Conservation (phyloP, 2,113 vertebrate species). For the Alethe diademata region DNA sequence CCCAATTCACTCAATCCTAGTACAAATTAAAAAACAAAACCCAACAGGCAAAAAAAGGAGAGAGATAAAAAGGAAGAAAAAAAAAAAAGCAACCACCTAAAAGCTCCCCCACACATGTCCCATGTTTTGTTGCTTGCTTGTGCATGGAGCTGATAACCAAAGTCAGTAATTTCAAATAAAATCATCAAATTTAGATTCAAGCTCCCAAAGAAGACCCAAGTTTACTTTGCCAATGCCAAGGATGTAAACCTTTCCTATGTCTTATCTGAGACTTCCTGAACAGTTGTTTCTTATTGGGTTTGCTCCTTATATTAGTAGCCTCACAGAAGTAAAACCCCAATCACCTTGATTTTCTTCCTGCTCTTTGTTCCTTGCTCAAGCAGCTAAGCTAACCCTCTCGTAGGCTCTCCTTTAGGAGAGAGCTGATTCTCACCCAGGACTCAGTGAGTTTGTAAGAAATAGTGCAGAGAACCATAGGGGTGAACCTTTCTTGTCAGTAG, state of each 20-base stretch:
- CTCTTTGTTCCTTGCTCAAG: neutral
- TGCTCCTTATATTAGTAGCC: neutral
- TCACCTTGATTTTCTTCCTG: neutral
- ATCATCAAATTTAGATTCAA: neutral
- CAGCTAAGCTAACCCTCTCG: neutral
- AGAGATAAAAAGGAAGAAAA: too few relatives aligned
- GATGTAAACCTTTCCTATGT: neutral
- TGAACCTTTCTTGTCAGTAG: neutral
- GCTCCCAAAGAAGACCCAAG: neutral
- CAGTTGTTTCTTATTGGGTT: neutral
- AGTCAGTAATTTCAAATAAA: neutral
- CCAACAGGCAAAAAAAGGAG: neutral
- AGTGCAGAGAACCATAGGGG: neutral
- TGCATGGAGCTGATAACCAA: neutral
- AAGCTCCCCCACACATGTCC: accelerated
- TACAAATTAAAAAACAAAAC: neutral
- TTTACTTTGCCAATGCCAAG: neutral
- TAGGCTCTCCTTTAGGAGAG: neutral
- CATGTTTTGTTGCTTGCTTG: neutral
- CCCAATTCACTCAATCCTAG: neutral
- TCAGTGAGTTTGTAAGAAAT: neutral
- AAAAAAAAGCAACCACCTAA: neutral
- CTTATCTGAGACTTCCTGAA: neutral
- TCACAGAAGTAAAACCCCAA: neutral
- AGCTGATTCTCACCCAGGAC: neutral